Evolutionary conservation across 2,113 vertebrate genomes (phyloP).

Genomic region (Ptyas mucosa): DNA sequence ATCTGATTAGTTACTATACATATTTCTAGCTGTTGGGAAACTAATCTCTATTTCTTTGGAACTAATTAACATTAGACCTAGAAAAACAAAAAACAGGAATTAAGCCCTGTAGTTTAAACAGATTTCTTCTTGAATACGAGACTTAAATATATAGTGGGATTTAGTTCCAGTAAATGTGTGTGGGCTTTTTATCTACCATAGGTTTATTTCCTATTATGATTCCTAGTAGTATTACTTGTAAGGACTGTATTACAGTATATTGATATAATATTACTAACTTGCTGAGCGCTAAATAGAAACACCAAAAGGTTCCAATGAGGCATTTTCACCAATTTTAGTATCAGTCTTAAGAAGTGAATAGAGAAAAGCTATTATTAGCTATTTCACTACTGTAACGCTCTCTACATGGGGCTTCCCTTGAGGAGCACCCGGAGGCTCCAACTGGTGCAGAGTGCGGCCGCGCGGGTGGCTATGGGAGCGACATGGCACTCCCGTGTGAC

Average conservation of each 20-base stretch:
- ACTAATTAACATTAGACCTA: not conserved
- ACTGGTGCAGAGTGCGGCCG: too few species aligned
- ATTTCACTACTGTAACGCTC: too few species aligned
- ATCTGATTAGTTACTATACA: not conserved
- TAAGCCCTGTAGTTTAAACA: not conserved
- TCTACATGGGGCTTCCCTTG: too few species aligned
- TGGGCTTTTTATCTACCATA: not conserved
- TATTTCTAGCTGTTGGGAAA: not conserved
- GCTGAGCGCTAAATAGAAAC: not conserved
- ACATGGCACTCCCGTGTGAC: too few species aligned
- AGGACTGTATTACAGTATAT: not conserved
- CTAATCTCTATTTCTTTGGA: not conserved
- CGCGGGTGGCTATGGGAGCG: too few species aligned
- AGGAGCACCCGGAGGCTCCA: too few species aligned
- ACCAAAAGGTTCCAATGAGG: not conserved
- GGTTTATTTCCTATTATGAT: not conserved
- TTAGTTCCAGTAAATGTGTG: not conserved
- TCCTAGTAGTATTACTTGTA: not conserved
- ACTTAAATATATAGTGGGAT: not conserved
- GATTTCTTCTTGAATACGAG: not conserved
- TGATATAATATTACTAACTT: not conserved
- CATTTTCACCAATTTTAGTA: not conserved
- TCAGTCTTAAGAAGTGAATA: not conserved
- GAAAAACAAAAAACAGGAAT: not conserved
- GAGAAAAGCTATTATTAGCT: not conserved